phyloP scores from a whole-genome alignment of 1,140 invertebrate genomes.

The Anoplophora glabripennis region DNA sequence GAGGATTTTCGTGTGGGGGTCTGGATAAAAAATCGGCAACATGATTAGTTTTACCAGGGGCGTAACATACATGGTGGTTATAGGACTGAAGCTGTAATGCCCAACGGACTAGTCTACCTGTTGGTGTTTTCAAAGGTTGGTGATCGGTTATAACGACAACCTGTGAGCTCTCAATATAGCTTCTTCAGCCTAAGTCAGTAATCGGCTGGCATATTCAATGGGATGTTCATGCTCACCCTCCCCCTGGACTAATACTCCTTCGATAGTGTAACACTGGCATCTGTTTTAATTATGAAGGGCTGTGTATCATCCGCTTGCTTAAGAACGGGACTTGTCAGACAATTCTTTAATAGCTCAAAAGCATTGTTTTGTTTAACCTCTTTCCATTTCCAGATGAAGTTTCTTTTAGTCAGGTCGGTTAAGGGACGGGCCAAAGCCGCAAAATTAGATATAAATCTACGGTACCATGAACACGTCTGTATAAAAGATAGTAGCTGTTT shows the following conservation, averaged over 20 bases:
- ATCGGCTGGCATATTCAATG: too few species aligned
- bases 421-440: constrained; percentile 41
- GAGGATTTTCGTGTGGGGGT: too few species aligned
- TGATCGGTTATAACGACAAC: too few species aligned
- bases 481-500: constrained; percentile 44
- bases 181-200: too few species aligned
- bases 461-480: constrained; percentile 40
- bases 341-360: constrained; percentile 32
- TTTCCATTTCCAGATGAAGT: constrained; percentile 38
- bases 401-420: constrained; percentile 41
- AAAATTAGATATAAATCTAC: constrained; percentile 41
- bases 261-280: constrained; percentile 17
- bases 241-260: constrained; percentile 21
- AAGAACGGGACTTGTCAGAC: constrained; percentile 5
- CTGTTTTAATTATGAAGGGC: constrained; percentile 13
- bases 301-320: constrained; percentile 2
- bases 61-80: constrained; percentile 21
- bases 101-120: too few species aligned
- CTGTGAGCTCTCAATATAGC: too few species aligned
- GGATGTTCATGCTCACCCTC: too few species aligned
- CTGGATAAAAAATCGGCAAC: constrained; percentile 15
- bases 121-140: too few species aligned
- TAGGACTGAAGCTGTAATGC: constrained; percentile 6
- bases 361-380: constrained; percentile 35
- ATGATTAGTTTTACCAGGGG: constrained; percentile 19